Conservation (phyloP, 2,797 vertebrate species). For the Cyprinella venusta region DNA sequence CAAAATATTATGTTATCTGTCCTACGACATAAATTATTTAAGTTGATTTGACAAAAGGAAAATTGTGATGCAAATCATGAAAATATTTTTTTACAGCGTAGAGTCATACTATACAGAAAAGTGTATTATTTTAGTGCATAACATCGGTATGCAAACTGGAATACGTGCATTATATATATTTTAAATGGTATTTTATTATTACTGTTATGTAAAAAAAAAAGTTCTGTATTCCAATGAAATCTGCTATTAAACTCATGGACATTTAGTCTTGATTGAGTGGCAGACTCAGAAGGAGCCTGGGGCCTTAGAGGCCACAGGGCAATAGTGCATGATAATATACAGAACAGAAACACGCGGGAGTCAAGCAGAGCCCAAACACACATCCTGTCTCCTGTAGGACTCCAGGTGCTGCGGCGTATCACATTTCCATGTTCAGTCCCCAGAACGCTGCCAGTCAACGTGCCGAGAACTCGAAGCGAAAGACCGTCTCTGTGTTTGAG, state of each 20-base stretch:
- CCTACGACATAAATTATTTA: too few species aligned
- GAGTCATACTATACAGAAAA: background rate
- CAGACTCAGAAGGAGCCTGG: constrained; percentile 34
- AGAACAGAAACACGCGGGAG: constrained; percentile 49
- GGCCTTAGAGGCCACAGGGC: constrained; percentile 27
- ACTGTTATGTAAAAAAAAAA: background rate
- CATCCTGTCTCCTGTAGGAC: constrained; percentile 64
- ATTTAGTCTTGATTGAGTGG: constrained; percentile 17
- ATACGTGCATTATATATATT: background rate
- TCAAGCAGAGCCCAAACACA: constrained; percentile 56
- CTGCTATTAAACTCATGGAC: background rate
- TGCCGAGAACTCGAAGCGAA: constrained; percentile 11
- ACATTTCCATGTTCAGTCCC: constrained; percentile 63
- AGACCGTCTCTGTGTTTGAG: constrained; percentile 33
- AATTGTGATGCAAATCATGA: too few species aligned
- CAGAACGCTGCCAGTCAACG: constrained; percentile 61
- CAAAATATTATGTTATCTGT: too few species aligned
- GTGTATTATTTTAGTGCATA: background rate
- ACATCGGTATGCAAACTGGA: background rate
- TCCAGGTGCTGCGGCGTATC: constrained; percentile 56
- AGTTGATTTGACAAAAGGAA: too few species aligned
- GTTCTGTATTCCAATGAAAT: background rate
- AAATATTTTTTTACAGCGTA: too few species aligned
- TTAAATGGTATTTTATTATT: background rate
- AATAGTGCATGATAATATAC: constrained; percentile 51